phyloP scores from a whole-genome alignment of 2,888 invertebrate species.

The Heliconius ismenius region DNA sequence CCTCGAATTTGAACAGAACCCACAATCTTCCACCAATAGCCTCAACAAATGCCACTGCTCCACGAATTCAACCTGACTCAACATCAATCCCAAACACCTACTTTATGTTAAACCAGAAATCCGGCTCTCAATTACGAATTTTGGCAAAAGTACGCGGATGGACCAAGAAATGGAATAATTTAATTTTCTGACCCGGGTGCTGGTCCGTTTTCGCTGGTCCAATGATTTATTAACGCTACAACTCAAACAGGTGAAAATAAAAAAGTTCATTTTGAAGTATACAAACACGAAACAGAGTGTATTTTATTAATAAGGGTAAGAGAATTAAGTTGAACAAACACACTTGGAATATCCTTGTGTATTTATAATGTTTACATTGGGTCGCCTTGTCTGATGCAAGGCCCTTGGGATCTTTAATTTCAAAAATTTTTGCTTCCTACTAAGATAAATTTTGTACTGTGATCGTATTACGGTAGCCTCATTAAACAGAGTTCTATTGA shows the following conservation, averaged over 20 bases:
- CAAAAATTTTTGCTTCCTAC: not conserved
- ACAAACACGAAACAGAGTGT: conserved; percentile 3
- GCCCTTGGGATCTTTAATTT: not conserved
- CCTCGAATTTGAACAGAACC: not conserved
- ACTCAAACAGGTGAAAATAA: conserved; percentile 30
- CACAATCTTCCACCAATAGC: not conserved
- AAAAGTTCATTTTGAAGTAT: conserved; percentile 20
- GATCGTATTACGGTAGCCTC: not conserved
- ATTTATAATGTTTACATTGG: conserved; percentile 2
- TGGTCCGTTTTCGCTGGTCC: conserved; percentile 43
- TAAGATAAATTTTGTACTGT: not conserved
- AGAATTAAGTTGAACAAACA: conserved; percentile 14
- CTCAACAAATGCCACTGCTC: not conserved
- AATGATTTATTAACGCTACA: conserved; percentile 48
- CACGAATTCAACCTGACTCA: not conserved
- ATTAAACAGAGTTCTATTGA: not conserved
- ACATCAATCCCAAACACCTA: conserved; percentile 49
- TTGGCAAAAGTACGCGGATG: conserved; percentile 61
- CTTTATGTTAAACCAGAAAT: conserved; percentile 51
- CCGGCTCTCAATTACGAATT: conserved; percentile 63
- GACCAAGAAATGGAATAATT: conserved; percentile 66
- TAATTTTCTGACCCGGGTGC: conserved; percentile 55
- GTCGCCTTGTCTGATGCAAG: conserved; percentile 10
- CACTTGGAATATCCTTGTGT: conserved; percentile 6
- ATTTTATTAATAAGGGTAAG: conserved; percentile 1